Base-by-base conservation (phyloP, 2,888 invertebrate genomes). In the Acleris cristana region DNA sequence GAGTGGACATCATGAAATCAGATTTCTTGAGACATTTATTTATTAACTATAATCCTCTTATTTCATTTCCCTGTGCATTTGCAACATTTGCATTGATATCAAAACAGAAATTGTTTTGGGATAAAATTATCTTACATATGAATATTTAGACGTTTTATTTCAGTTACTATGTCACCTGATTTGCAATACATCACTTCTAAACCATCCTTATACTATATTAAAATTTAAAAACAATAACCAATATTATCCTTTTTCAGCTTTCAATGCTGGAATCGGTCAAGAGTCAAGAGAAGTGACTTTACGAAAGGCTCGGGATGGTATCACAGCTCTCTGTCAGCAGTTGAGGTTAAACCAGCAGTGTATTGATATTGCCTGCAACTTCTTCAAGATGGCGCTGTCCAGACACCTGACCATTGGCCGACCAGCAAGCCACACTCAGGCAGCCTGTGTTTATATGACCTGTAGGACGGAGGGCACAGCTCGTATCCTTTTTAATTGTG, bases 371-470 rank as follows among this genome's bases (percentile, higher is more conserved):
- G 98, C 99, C 0, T 97, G 97, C 77, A 97, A 97, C 83, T 98
- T 98, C 86, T 99, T 98, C 87, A 98, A 98, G 89, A 96, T 98
- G 96, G 98, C 98, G 16, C 82, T 98, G 16, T 94, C 95, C 61
- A 92, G 96, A 18, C 96, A 97, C 77, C 89, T 98, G 55, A 99
- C 99, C 0, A 95, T 98, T 76, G 99, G 99, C 12, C 94, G 99
- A 45, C 97, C 96, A 74, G 96, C 97, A 72, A 95, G 96, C 16
- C 97, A 98, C 80, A 98, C 99, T 60, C 96, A 98, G 81, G 99
- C 99, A 44, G 99, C 99, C 30, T 99, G 99, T 87, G 96, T 99
- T 3, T 99, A 99, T 83, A 96, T 99, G 83, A 99, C 99, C 0
- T 99, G 99, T 80, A 94, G 99, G 72, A 97, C 97, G 1, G 98